Evolutionary conservation across 2,888 invertebrate genomes (phyloP).

Genomic region (Drepanosiphum platanoidis): DNA sequence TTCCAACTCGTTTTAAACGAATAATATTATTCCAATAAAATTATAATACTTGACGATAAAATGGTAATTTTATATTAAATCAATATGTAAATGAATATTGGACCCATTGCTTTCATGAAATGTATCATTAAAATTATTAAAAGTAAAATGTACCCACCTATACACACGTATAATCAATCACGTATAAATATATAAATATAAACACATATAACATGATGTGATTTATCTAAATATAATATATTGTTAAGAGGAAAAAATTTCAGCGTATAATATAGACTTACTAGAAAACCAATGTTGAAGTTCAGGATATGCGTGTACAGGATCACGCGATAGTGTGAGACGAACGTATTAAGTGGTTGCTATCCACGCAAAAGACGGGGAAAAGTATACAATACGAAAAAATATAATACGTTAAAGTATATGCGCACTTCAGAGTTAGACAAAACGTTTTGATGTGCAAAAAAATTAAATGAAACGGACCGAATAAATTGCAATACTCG

Average conservation of each 20-base stretch:
- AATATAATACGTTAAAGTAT: not conserved
- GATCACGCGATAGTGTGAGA: not conserved
- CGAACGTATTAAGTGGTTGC: no score
- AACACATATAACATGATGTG: not conserved
- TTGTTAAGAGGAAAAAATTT: not conserved
- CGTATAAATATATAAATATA: not conserved
- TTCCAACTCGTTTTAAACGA: not conserved
- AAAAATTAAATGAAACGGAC: not conserved
- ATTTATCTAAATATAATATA: not conserved
- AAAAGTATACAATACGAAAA: not conserved
- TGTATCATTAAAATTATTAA: no score
- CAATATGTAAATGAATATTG: not conserved
- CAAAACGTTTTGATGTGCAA: not conserved
- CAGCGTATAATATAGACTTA: no score
- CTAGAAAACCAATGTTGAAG: conserved; percentile 23
- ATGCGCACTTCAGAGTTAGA: not conserved
- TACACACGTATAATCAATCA: not conserved
- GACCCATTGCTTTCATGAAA: no score
- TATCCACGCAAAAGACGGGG: not conserved
- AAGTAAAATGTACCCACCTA: no score
- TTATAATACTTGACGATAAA: not conserved
- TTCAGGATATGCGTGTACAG: not conserved
- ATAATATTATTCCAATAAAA: not conserved
- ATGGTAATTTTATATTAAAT: not conserved
- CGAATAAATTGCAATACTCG: no score